Conservation (phyloP, 1,140 invertebrate species). For the Plectus sambesii region DNA sequence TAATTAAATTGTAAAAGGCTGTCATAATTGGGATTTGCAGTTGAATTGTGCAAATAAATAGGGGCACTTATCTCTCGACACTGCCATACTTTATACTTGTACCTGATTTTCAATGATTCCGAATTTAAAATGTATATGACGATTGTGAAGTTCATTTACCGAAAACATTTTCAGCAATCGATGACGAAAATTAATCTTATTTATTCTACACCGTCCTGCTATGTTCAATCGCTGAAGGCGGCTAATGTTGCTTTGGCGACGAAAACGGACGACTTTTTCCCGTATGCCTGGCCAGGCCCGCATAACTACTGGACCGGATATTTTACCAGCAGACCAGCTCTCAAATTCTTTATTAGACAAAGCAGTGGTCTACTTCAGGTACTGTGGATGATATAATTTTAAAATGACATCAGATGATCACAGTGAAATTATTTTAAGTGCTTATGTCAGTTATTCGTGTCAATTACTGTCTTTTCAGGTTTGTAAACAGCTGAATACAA, state of each 20-base stretch:
- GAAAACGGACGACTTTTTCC: slow-evolving; percentile 76
- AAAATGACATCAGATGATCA: no score
- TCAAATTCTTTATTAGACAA: slow-evolving; percentile 58
- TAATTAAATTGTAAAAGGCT: no score
- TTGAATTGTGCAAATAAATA: no score
- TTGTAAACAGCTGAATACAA: slow-evolving; percentile 49
- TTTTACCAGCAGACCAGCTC: slow-evolving; percentile 64
- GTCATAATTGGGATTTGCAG: no score
- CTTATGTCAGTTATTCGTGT: slow-evolving; percentile 47
- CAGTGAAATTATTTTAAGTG: slow-evolving; percentile 17
- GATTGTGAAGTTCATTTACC: no score
- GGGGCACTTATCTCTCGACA: no score
- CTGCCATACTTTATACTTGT: no score
- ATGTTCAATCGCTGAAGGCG: slow-evolving; percentile 67
- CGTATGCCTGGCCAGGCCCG: slow-evolving; percentile 70
- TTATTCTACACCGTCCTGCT: slow-evolving; percentile 89
- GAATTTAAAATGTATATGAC: no score
- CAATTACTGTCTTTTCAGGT: slow-evolving; percentile 48
- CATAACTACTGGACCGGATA: slow-evolving; percentile 88
- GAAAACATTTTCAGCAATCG: no score
- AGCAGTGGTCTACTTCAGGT: slow-evolving; percentile 50
- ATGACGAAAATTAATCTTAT: slow-evolving; percentile 62
- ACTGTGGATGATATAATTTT: slow-evolving; percentile 17
- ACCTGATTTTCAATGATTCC: no score
- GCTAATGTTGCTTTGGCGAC: slow-evolving; percentile 57